A percentile compares a stretch with the other conserved stretches of the same genome.
Evolutionary conservation across 2,888 invertebrate genomes (phyloP).

Genomic region (Drosophila villosipedis): DNA sequence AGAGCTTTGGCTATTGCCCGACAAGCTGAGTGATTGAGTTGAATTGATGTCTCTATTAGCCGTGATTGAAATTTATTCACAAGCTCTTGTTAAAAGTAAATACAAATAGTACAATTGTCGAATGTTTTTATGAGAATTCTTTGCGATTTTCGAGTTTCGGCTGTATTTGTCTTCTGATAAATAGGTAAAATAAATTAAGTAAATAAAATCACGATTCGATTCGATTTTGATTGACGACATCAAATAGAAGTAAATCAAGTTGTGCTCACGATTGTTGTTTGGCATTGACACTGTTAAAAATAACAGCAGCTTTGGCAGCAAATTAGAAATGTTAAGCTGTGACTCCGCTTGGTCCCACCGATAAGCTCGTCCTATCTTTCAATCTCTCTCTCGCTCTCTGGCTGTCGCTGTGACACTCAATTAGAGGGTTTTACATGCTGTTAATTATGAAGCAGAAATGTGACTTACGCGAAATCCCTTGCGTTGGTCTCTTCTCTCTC

Average conservation of each 20-base stretch:
- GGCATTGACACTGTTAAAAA: constrained; percentile 6
- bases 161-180: neutral
- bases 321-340: constrained; percentile 25
- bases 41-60: neutral
- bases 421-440: constrained; percentile 6
- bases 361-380: neutral
- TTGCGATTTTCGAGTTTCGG: neutral
- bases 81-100: neutral
- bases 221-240: neutral
- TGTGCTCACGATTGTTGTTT: constrained; percentile 11
- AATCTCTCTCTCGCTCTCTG: neutral
- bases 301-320: constrained; percentile 15
- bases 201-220: neutral
- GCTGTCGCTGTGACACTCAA: neutral
- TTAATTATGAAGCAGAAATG: constrained; percentile 26
- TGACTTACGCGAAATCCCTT: constrained; percentile 54
- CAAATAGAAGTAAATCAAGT: neutral
- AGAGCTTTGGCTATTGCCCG: neutral
- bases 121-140: neutral
- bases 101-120: neutral
- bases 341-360: constrained; percentile 3
- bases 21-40: neutral
- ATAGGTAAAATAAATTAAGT: neutral
- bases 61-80: neutral
- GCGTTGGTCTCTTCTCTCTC: constrained; percentile 49